phyloP scores from a whole-genome alignment of 2,113 vertebrate genomes.

The Apus apus region DNA sequence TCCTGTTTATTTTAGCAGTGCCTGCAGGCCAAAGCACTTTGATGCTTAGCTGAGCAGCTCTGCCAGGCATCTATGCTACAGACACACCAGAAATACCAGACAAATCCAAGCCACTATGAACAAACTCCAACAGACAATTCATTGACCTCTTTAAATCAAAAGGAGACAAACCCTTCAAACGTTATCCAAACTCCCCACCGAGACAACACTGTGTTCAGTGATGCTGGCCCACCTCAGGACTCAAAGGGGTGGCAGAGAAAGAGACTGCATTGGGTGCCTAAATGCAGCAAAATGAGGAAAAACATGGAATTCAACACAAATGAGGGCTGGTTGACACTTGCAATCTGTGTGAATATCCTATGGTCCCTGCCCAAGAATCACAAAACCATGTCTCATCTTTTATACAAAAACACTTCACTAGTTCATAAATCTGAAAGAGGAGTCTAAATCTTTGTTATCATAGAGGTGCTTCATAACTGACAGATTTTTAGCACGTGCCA shows the following conservation, averaged over 20 bases:
- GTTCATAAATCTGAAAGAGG: neutral
- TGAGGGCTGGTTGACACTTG: neutral
- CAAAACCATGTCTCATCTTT: neutral
- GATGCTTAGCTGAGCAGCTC: neutral
- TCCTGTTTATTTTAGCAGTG: neutral
- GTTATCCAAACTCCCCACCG: rapidly evolving
- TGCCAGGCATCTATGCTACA: rapidly evolving
- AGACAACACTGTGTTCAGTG: neutral
- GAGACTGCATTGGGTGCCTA: neutral
- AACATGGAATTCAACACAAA: neutral
- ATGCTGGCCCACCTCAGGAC: neutral
- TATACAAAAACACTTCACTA: neutral
- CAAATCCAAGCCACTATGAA: neutral
- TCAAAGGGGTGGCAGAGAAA: neutral
- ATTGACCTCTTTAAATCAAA: neutral
- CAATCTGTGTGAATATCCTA: neutral
- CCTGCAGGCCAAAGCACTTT: neutral
- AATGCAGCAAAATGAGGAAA: neutral
- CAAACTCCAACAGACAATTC: neutral
- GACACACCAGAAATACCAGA: neutral
- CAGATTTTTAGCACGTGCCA: neutral
- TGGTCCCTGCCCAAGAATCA: neutral
- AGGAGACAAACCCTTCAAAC: neutral
- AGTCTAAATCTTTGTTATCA: neutral
- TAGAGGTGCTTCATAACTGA: rapidly evolving